These are phyloP conservation scores for Antheraea pernyi DNA, from an alignment of 1,140 invertebrate genomes.

Conservation along the genomic window DNA sequence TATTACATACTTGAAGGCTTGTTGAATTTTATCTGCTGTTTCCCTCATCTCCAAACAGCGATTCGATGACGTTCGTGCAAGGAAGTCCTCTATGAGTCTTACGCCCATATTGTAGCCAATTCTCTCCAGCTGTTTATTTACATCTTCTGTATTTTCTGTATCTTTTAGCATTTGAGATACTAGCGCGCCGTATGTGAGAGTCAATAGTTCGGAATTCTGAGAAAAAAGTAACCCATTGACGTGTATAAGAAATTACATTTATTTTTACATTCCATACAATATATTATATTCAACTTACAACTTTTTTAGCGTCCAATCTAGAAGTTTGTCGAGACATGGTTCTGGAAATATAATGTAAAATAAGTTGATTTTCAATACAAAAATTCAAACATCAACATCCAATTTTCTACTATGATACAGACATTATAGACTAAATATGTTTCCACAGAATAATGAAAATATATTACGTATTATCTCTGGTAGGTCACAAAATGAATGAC, in stretches of 20 bases:
- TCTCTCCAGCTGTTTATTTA: slow-evolving; percentile 95
- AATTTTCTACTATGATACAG: too few species aligned
- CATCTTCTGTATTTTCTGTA: slow-evolving; percentile 98
- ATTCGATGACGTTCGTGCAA: slow-evolving; percentile 93
- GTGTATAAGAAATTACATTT: background rate
- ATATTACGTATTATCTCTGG: too few species aligned
- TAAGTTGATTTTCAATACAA: background rate
- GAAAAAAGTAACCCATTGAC: slow-evolving; percentile 47
- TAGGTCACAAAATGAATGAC: too few species aligned
- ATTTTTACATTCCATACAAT: slow-evolving; percentile 1
- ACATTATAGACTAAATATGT: too few species aligned
- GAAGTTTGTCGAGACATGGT: slow-evolving; percentile 73
- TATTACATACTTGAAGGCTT: slow-evolving; percentile 73
- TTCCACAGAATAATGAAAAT: too few species aligned
- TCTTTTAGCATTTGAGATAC: slow-evolving; percentile 98
- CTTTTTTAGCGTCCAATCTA: slow-evolving; percentile 75
- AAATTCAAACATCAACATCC: background rate
- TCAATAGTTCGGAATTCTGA: slow-evolving; percentile 98
- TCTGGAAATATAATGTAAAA: background rate
- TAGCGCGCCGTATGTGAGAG: slow-evolving; percentile 97
- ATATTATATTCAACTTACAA: slow-evolving; percentile 49
- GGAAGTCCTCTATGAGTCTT: slow-evolving; percentile 97
- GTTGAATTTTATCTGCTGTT: slow-evolving; percentile 97
- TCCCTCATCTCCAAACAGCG: slow-evolving; percentile 97
- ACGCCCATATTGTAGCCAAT: slow-evolving; percentile 99